Evolutionary conservation across 1,140 invertebrate genomes (phyloP).

Genomic region (Andricus grossulariae): DNA sequence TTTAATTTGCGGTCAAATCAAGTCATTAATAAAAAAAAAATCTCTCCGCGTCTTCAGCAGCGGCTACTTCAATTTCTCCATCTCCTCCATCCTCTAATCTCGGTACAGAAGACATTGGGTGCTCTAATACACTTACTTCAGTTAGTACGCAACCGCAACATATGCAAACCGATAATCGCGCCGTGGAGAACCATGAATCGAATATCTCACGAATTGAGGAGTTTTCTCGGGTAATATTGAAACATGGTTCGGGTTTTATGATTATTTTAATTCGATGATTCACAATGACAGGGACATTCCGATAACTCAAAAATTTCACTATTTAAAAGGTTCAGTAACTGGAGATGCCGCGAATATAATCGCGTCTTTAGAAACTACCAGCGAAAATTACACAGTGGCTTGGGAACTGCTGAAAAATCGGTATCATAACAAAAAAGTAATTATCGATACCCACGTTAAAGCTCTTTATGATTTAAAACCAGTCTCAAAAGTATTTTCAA

Average conservation of each 20-base stretch:
- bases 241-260: neutral
- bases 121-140: neutral
- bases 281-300: too few relatives aligned
- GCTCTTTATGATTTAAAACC: too few relatives aligned
- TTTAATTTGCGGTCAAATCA: neutral
- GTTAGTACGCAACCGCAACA: too few relatives aligned
- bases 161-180: too few relatives aligned
- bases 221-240: neutral
- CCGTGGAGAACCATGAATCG: neutral
- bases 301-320: too few relatives aligned
- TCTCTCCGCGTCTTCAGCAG: neutral
- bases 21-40: neutral
- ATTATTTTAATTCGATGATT: neutral
- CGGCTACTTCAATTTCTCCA: neutral
- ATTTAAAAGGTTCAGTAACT: too few relatives aligned
- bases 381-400: too few relatives aligned
- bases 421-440: too few relatives aligned
- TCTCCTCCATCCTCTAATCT: neutral
- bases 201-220: neutral
- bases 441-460: too few relatives aligned
- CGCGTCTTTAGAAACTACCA: too few relatives aligned
- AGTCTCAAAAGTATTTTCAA: neutral
- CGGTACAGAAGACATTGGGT: neutral
- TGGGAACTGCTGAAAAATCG: neutral
- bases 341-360: too few relatives aligned